Evolutionary conservation across 2,113 vertebrate species (phyloP).

Genomic region (Ageneiosus marmoratus): DNA sequence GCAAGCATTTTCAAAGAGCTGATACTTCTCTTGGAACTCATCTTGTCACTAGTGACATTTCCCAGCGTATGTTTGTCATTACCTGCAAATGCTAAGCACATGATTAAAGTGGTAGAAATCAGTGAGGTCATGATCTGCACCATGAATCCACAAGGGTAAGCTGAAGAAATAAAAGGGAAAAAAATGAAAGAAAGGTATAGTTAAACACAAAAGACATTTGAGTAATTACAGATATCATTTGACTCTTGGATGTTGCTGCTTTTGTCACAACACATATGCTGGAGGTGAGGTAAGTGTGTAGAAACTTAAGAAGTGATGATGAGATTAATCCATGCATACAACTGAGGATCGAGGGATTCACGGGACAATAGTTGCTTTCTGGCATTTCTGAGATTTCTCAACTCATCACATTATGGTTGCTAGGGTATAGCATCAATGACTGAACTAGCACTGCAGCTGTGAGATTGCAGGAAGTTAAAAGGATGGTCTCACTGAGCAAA

Average conservation of each 20-base stretch:
- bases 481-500: neutral
- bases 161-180: constrained; percentile 5
- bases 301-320: neutral
- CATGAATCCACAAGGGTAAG: constrained; percentile 8
- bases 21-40: constrained; percentile 9
- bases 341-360: neutral
- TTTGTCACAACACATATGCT: neutral
- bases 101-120: constrained; percentile 38
- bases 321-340: neutral
- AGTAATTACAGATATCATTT: neutral
- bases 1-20: neutral
- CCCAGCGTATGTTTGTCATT: constrained; percentile 15
- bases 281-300: neutral
- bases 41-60: constrained; percentile 17
- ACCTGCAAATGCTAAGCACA: constrained; percentile 42
- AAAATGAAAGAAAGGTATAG: neutral
- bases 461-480: neutral
- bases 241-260: neutral
- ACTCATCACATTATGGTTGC: neutral
- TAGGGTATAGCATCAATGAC: neutral
- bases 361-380: neutral
- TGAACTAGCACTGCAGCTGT: neutral
- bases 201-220: neutral
- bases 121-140: neutral
- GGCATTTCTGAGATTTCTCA: neutral